Evolutionary conservation across 2,113 vertebrate species (phyloP), one percentile per base, ranked within the genome.

Genomic region (Neofelis nebulosa): DNA sequence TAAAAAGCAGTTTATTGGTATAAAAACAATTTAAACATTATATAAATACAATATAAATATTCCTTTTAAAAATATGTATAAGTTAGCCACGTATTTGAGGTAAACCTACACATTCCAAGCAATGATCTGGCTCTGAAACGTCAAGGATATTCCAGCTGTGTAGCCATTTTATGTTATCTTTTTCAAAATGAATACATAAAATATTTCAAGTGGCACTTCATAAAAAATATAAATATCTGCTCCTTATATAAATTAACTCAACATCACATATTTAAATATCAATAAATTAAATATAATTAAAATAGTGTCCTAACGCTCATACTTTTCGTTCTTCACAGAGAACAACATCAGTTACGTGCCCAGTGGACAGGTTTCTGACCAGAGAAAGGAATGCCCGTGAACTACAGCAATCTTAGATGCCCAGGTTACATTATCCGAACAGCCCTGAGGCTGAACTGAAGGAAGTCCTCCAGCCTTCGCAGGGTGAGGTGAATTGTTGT

Each of bases 401-500:
- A 98, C 95, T 95, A 96, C 97, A 97, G 91, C 96, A 96, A 96
- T 97, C 97, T 96, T 41, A 45, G 80, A 91, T 89, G 96, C 91
- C 94, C 92, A 29, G 73, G 89, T 16, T 97, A 96, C 94, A 98
- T 45, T 33, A 83, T 94, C 2, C 98, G 97, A 38, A 99, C 3
- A 0, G 98, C 98, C 79, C 99, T 98, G 81, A 98, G 94, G 1
- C 98, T 96, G 25, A 98, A 98, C 63, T 99, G 91, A 97, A 99
- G 98, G 98, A 99, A 99, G 0, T 87, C 15, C 82, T 97, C 98
- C 74, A 99, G 98, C 27, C 98, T 89, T 50, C 96, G 92, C 86
- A 99, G 98, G 97, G 99, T 98, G 78, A 98, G 97, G 52, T 99
- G 98, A 0, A 95, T 98, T 0, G 78, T 98, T 73, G 98, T 98